Conservation (phyloP, 2,888 invertebrate species). For the Caenorhabditis becei region DNA sequence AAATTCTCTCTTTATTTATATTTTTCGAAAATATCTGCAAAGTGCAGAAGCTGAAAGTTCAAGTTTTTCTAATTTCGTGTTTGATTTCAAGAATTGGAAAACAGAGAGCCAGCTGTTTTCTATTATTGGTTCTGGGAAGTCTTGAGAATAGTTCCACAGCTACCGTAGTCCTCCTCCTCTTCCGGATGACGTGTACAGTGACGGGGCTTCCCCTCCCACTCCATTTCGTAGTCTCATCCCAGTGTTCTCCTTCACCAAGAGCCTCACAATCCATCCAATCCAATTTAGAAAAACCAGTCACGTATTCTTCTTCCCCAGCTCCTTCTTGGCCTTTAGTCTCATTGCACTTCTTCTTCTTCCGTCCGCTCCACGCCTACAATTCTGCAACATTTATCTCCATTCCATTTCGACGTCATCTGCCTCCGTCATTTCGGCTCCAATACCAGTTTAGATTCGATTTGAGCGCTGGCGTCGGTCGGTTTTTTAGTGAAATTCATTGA, state of each 20-base stretch:
- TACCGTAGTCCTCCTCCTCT: no score
- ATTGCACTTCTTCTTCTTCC: conserved; percentile 30
- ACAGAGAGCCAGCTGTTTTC: no score
- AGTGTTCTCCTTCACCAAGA: background rate
- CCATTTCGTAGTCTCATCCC: no score
- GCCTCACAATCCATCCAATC: background rate
- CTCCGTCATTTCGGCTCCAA: conserved; percentile 10
- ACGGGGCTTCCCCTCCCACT: background rate
- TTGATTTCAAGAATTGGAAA: no score
- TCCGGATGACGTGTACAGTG: no score
- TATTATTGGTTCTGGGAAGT: no score
- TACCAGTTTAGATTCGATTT: conserved; percentile 38
- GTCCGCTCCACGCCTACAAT: conserved; percentile 42
- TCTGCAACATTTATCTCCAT: conserved; percentile 43
- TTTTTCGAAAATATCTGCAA: background rate
- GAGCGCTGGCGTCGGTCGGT: background rate
- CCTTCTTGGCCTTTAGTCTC: conserved; percentile 37
- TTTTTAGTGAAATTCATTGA: background rate
- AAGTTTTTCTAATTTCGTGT: no score
- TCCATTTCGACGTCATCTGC: conserved; percentile 47
- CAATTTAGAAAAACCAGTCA: background rate
- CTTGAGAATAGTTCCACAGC: no score
- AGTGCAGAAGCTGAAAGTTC: no score
- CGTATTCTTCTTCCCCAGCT: background rate
- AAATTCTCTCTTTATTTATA: background rate